Evolutionary conservation across 2,113 vertebrate genomes (phyloP), one percentile per base, ranked within the genome.

Genomic region (Xyrauchen texanus): DNA sequence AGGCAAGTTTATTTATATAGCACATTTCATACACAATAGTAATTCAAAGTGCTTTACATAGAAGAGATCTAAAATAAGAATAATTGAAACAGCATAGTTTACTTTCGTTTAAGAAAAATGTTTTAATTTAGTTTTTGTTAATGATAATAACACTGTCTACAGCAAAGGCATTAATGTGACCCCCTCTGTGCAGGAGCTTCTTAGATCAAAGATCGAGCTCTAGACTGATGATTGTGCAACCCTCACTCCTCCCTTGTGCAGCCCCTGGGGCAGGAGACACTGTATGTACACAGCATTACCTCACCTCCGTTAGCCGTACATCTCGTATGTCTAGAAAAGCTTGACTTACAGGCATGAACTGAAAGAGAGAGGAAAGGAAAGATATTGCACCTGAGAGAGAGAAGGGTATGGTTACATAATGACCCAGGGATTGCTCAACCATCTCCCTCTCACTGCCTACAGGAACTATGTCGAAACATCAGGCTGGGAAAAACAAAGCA

Each of bases 351-450:
- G 68, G 57, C 74, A 75, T 1, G 34, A 62, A 78, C 65, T 46
- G 64, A 77, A 58, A 77, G 44, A 67, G 64, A 46, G 57, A 60
- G 68, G 8, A 16, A 61, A 55, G 34, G 55, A 79, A 49, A 52
- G 13, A 57, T 57, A 60, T 68, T 60, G 60, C 83, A 86, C 85
- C 83, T 84, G 81, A 83, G 72, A 83, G 63, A 67, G 60, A 74
- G 68, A 68, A 78, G 57, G 64, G 65, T 52, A 67, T 60, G 61
- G 51, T 86, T 86, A 81, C 49, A 58, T 83, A 86, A 85, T 57
- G 67, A 76, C 74, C 68, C 66, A 13, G 66, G 76, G 72, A 85
- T 86, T 85, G 85, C 83, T 79, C 77, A 86, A 86, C 78, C 49
- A 64, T 64, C 55, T 82, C 64, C 45, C 73, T 71, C 69, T 68